Conservation (phyloP, 2,113 vertebrate species). For the Cyanistes caeruleus region DNA sequence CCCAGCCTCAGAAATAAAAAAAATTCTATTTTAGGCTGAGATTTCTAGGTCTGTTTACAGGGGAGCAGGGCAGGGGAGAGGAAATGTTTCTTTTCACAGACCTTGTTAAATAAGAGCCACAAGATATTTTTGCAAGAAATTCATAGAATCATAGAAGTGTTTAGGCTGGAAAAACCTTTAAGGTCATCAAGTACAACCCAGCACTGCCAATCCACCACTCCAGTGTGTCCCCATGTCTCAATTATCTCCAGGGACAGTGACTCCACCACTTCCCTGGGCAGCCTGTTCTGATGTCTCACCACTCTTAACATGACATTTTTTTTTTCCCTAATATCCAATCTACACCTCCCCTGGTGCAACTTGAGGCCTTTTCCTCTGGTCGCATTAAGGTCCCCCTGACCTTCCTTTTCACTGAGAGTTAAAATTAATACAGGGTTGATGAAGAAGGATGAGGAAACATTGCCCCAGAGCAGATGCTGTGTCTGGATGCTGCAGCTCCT, state of each 20-base stretch:
- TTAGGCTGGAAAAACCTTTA: background rate
- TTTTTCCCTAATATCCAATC: background rate
- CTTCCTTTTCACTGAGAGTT: background rate
- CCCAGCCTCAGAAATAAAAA: background rate
- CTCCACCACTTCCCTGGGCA: background rate
- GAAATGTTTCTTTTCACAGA: background rate
- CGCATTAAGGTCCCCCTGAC: too few species aligned
- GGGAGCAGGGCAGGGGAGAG: accelerated
- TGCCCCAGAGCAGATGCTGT: background rate
- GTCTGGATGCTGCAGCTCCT: background rate
- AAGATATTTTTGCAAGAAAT: background rate
- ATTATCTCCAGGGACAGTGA: background rate
- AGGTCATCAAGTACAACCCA: background rate
- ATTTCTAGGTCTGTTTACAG: background rate
- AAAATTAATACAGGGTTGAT: background rate
- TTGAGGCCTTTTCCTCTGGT: background rate
- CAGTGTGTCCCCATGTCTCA: accelerated
- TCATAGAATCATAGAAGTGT: background rate
- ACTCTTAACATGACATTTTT: background rate
- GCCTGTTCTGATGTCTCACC: background rate
- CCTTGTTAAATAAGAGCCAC: background rate
- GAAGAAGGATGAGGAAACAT: background rate
- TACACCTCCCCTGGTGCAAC: background rate
- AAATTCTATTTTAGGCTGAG: background rate
- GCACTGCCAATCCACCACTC: background rate